phyloP scores from a whole-genome alignment of 2,888 invertebrate genomes.

The Eilema sororculum region DNA sequence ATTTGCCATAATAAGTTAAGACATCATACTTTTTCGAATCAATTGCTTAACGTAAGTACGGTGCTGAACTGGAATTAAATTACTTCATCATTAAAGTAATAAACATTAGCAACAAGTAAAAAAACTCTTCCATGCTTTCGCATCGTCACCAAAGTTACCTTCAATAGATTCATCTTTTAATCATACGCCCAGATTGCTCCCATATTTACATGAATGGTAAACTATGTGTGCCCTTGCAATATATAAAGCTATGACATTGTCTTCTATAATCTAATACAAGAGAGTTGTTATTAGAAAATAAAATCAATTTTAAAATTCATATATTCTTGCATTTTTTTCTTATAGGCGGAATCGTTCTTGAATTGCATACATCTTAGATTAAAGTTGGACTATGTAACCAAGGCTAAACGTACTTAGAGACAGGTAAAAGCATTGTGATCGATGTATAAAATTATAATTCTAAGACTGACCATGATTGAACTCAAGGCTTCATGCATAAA shows the following conservation, averaged over 20 bases:
- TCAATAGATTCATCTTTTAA: constrained; percentile 45
- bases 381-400: constrained; percentile 31
- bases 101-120: background rate
- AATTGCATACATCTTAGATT: constrained; percentile 43
- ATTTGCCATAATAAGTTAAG: too few relatives aligned
- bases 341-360: constrained; percentile 47
- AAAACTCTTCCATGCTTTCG: background rate
- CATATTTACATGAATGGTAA: constrained; percentile 58
- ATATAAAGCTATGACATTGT: constrained; percentile 61
- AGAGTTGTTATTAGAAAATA: constrained; percentile 64
- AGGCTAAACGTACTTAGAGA: constrained; percentile 14
- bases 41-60: background rate
- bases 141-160: constrained; percentile 34
- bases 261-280: constrained; percentile 56
- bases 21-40: background rate
- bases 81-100: background rate
- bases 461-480: constrained; percentile 23
- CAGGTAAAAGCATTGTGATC: constrained; percentile 19
- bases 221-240: constrained; percentile 60
- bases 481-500: constrained; percentile 23
- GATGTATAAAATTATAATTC: constrained; percentile 14
- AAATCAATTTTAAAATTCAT: constrained; percentile 56
- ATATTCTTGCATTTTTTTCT: constrained; percentile 58
- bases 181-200: constrained; percentile 64
- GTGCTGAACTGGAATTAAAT: background rate